These are phyloP conservation scores for Koerneria pararmatus DNA, from an alignment of 2,888 invertebrate species.

Conservation along the genomic window DNA sequence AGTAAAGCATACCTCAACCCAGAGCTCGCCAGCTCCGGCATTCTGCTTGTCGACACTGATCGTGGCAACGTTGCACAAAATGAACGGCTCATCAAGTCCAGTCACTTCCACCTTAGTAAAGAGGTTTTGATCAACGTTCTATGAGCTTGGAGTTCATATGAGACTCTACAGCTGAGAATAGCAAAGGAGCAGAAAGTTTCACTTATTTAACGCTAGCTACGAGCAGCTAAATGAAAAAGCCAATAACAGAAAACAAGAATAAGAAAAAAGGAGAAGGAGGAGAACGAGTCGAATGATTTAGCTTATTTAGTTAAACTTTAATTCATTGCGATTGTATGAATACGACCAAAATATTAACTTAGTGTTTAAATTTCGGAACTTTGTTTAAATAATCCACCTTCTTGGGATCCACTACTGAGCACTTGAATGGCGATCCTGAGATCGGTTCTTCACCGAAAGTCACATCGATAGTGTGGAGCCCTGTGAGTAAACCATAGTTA, in stretches of 20 bases:
- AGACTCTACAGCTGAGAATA: no score
- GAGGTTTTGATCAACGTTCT: slow-evolving; percentile 68
- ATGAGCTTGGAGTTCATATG: no score
- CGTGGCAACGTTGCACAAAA: slow-evolving; percentile 48
- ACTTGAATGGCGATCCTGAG: slow-evolving; percentile 86
- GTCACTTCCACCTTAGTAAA: slow-evolving; percentile 44
- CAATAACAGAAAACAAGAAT: no score
- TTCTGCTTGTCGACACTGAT: slow-evolving; percentile 35
- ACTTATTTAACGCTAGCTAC: no score
- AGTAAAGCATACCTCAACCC: slow-evolving; percentile 50
- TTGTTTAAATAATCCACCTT: slow-evolving; percentile 11
- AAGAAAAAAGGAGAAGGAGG: no score
- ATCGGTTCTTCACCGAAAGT: slow-evolving; percentile 74
- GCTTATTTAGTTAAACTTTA: no score
- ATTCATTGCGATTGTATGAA: no score
- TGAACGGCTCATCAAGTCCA: slow-evolving; percentile 38
- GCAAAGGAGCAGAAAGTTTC: no score
- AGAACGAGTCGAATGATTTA: no score
- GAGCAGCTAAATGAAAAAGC: no score
- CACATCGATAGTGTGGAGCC: slow-evolving; percentile 84
- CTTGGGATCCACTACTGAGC: slow-evolving; percentile 81
- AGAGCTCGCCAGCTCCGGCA: slow-evolving; percentile 53
- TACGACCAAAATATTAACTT: no score
- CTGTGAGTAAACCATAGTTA: slow-evolving; percentile 60
- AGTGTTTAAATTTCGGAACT: no score